Evolutionary conservation across 2,113 vertebrate species (phyloP), one percentile per base, ranked within the genome.

Genomic region (Puntigrus tetrazona): DNA sequence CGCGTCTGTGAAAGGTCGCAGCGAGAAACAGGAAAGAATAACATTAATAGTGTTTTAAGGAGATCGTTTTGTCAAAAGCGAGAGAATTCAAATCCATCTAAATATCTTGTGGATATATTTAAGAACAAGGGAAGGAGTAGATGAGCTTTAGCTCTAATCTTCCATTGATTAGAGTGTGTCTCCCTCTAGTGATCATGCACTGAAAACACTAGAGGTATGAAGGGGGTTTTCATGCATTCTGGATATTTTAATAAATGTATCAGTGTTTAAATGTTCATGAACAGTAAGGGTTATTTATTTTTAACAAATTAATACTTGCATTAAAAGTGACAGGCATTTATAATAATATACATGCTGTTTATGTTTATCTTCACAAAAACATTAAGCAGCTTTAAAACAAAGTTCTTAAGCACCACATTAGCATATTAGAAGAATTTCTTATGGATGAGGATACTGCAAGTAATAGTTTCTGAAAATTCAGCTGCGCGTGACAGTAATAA

Each of bases 1-100:
- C 82, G 98, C 98, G 81, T 99, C 98, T 99, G 91, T 1, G 41
- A 75, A 0, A 2, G 36, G 9, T n/a, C 20, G 16, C 0, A 0
- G 13, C 0, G 18, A 13, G 5, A 47, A 70, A 61, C 5, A 14
- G 10, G 20, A 6, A 14, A 29, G 4, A 55, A 20, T n/a, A 36
- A 31, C 1, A n/a, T 1, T n/a, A 27, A 73, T 73, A 2, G 29
- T 22, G 43, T 50, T 10, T 16, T 31, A 31, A 52, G n/a, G 7
- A 77, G 59, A n/a, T 16, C 11, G n/a, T 67, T 67, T 34, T 10
- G 34, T 5, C 20, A 36, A 77, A 55, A 16, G 52, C 5, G 31
- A 78, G 11, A 59, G 22, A 3, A 11, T 76, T 22, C 8, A 57
- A 18, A 9, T 18, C 18, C 31, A 36, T 77, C 31, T 16, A 36